These are phyloP conservation scores for Sinohyriopsis cumingii DNA, from an alignment of 2,888 invertebrate species.

Conservation along the genomic window DNA sequence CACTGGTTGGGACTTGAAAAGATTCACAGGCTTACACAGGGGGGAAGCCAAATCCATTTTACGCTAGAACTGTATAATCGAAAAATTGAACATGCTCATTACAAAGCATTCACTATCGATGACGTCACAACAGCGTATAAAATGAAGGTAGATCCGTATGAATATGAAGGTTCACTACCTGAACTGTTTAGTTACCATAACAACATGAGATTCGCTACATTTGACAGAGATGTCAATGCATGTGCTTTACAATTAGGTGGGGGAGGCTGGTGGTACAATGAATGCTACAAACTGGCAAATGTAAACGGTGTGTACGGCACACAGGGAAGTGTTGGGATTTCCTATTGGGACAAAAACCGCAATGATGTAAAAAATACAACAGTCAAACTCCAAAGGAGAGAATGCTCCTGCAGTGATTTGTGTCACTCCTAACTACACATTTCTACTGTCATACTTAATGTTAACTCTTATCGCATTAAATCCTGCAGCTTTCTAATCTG, in stretches of 20 bases:
- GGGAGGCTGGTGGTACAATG: constrained; percentile 29
- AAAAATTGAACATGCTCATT: constrained; percentile 84
- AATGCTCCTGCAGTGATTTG: neutral
- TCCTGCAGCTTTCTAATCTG: too few species aligned
- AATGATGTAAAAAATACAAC: constrained; percentile 6
- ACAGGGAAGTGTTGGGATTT: constrained; percentile 7
- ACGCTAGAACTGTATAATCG: constrained; percentile 88
- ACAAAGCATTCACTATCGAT: constrained; percentile 82
- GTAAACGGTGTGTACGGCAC: constrained; percentile 22
- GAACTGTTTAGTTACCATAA: constrained; percentile 91
- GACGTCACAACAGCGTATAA: constrained; percentile 81
- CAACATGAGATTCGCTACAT: constrained; percentile 90
- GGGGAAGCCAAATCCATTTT: constrained; percentile 72
- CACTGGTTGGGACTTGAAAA: constrained; percentile 85
- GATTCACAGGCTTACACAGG: constrained; percentile 81
- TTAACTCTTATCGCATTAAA: too few species aligned
- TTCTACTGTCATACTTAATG: too few species aligned
- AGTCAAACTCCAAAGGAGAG: constrained; percentile 15
- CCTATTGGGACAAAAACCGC: constrained; percentile 8
- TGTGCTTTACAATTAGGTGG: constrained; percentile 9
- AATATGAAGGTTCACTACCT: constrained; percentile 86
- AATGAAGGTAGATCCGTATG: constrained; percentile 80
- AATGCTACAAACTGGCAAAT: constrained; percentile 19
- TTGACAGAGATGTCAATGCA: constrained; percentile 88
- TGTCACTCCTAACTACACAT: too few species aligned